Percentiles rank a stretch among this genome's conserved stretches.
Evolutionary conservation across 2,888 invertebrate species (phyloP).

Genomic region (Acronicta leporina): DNA sequence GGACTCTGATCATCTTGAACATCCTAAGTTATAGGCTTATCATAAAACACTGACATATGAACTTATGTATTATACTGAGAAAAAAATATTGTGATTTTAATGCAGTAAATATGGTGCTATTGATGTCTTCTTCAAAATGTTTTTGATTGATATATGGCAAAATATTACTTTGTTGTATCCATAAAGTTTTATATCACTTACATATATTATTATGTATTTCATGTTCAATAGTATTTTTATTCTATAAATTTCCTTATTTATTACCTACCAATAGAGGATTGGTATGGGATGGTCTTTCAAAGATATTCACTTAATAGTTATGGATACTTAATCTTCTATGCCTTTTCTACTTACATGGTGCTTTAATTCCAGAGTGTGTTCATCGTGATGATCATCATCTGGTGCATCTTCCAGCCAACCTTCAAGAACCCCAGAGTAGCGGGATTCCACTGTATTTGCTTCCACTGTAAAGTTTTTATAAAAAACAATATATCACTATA

Average conservation of each 20-base stretch:
- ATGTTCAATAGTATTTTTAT: too few relatives aligned
- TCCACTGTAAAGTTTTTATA: constrained; percentile 71
- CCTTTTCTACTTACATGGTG: constrained; percentile 78
- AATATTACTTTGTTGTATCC: background rate
- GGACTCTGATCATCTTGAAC: constrained; percentile 62
- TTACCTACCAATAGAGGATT: too few relatives aligned
- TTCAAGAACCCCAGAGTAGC: constrained; percentile 93
- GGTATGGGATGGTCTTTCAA: too few relatives aligned
- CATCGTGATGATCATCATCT: constrained; percentile 87
- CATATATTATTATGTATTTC: too few relatives aligned
- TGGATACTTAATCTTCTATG: too few relatives aligned
- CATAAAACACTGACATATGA: constrained; percentile 7
- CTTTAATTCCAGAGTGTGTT: constrained; percentile 85
- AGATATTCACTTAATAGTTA: too few relatives aligned
- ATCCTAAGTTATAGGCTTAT: constrained; percentile 61
- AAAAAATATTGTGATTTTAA: too few relatives aligned
- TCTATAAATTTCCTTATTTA: too few relatives aligned
- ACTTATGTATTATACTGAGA: background rate
- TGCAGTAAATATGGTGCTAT: too few relatives aligned
- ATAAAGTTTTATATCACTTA: too few relatives aligned
- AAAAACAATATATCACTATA: too few relatives aligned
- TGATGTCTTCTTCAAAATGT: too few relatives aligned
- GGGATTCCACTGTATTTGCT: constrained; percentile 89
- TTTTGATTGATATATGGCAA: background rate
- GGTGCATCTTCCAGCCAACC: constrained; percentile 93